Conservation (phyloP, 2,888 invertebrate species). For the Electrophaes corylata region DNA sequence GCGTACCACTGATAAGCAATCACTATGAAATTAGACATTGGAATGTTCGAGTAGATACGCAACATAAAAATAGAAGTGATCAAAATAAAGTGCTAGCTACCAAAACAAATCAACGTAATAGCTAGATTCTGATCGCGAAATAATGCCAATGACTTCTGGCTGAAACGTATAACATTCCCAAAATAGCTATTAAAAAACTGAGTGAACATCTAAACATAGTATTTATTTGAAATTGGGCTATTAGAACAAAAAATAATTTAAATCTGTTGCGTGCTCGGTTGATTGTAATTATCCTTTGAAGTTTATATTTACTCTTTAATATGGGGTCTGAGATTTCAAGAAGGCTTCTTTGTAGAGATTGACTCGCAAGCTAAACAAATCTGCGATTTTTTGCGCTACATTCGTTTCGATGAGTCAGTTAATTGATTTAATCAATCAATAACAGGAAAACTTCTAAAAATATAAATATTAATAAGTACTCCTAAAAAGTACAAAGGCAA, state of each 20-base stretch:
- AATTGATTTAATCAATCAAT: neutral
- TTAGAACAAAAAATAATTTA: conserved; percentile 25
- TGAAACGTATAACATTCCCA: conserved; percentile 5
- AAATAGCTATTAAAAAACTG: conserved; percentile 16
- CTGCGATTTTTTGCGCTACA: conserved; percentile 16
- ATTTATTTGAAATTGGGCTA: conserved; percentile 20
- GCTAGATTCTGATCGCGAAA: neutral
- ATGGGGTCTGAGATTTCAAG: conserved; percentile 25
- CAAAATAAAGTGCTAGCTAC: conserved; percentile 5
- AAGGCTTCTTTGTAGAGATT: conserved; percentile 26
- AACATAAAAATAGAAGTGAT: conserved; percentile 3
- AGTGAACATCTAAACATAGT: conserved; percentile 13
- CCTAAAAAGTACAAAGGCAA: neutral
- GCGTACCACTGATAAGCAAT: neutral
- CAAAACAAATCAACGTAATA: conserved; percentile 2
- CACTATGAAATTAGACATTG: neutral
- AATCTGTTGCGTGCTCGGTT: conserved; percentile 30
- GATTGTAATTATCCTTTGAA: conserved; percentile 28
- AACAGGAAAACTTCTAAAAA: neutral
- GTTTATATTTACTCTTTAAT: conserved; percentile 28
- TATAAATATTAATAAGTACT: no score
- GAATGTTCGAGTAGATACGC: neutral
- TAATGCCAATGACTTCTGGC: conserved; percentile 13
- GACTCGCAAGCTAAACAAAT: conserved; percentile 27
- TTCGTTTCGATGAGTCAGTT: conserved; percentile 7